Evolutionary conservation across 1,140 invertebrate genomes (phyloP).

Genomic region (Portunus trituberculatus): DNA sequence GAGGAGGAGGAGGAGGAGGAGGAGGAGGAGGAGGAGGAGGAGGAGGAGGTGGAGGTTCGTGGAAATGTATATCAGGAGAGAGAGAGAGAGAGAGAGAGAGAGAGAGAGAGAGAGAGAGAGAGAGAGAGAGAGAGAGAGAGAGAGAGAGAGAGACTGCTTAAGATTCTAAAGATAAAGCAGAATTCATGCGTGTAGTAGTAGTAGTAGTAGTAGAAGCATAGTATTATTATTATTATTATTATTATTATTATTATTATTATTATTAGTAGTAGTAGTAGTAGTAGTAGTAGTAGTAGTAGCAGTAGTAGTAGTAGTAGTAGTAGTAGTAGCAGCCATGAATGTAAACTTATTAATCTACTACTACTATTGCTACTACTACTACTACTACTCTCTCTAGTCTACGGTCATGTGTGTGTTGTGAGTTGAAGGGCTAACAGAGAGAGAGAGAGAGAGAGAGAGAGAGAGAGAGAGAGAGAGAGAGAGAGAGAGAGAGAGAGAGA

Average conservation of each 20-base stretch:
- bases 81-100: neutral
- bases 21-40: neutral
- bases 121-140: conserved; percentile 33
- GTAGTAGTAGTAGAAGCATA: neutral
- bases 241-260: too few species aligned
- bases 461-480: too few species aligned
- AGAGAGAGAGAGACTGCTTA: neutral
- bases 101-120: neutral
- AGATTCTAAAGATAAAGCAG: neutral
- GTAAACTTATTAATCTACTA: too few species aligned
- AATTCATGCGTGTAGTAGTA: neutral
- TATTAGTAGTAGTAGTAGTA: neutral
- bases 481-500: too few species aligned
- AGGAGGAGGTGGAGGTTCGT: neutral
- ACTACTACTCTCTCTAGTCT: too few species aligned
- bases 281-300: neutral
- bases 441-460: too few species aligned
- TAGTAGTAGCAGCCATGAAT: neutral
- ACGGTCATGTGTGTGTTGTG: too few species aligned
- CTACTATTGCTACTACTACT: too few species aligned
- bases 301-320: neutral
- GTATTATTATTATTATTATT: too few species aligned
- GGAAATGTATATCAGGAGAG: neutral
- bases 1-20: too few species aligned
- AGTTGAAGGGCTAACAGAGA: too few species aligned